phyloP scores from a whole-genome alignment of 2,888 invertebrate species.

The Myathropa florea region DNA sequence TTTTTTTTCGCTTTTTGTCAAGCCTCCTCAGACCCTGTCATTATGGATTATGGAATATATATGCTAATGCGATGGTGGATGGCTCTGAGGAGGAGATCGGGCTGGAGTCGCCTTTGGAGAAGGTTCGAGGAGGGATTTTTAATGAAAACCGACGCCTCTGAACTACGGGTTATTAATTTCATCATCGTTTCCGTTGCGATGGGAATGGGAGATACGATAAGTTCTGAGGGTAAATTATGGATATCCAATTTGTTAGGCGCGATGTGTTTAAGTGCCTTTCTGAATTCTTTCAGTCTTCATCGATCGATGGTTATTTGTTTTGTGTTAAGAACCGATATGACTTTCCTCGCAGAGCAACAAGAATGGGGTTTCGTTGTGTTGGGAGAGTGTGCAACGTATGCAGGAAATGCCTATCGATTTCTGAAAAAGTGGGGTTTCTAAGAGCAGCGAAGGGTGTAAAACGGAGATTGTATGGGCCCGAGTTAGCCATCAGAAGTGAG shows the following conservation, averaged over 20 bases:
- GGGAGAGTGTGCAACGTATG: too few species aligned
- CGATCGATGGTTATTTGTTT: background rate
- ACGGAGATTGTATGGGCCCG: too few species aligned
- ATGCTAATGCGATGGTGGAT: constrained; percentile 19
- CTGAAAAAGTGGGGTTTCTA: too few species aligned
- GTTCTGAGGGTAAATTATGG: background rate
- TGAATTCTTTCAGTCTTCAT: background rate
- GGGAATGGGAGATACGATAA: background rate
- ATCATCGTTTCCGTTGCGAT: constrained; percentile 6
- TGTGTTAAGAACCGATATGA: background rate
- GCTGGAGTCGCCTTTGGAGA: background rate
- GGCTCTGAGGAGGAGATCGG: background rate
- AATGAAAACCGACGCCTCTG: constrained; percentile 34
- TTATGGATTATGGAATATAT: constrained; percentile 36
- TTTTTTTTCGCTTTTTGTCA: background rate
- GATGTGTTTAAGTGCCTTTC: background rate
- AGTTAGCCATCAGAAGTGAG: too few species aligned
- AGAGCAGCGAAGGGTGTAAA: too few species aligned
- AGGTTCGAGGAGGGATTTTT: background rate
- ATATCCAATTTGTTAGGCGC: background rate
- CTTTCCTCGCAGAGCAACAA: too few species aligned
- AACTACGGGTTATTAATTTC: constrained; percentile 33
- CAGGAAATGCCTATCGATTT: too few species aligned
- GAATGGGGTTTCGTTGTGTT: too few species aligned
- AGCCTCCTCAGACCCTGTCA: background rate